Evolutionary conservation across 2,113 vertebrate genomes (phyloP).

Genomic region (Caranx ignobilis): DNA sequence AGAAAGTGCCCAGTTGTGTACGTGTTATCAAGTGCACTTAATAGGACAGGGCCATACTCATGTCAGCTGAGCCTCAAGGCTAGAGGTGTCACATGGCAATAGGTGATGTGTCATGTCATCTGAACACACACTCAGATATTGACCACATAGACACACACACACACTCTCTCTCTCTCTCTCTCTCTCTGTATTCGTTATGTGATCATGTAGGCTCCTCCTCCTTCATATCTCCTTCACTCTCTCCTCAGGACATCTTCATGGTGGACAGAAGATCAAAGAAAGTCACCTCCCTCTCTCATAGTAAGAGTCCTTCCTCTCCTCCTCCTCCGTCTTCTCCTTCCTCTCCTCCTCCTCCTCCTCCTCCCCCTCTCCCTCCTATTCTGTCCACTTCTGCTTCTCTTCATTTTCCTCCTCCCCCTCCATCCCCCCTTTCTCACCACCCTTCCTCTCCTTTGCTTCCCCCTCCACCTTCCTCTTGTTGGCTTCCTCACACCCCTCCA

Average conservation of each 20-base stretch:
- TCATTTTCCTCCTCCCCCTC: background rate
- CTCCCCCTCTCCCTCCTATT: background rate
- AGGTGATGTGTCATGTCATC: no score
- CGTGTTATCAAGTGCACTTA: no score
- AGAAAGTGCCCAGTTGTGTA: no score
- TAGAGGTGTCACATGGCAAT: no score
- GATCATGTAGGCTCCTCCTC: background rate
- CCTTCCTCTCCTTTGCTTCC: conserved; percentile 5
- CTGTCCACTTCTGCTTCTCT: background rate
- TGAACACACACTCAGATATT: no score
- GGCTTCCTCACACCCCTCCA: conserved; percentile 3
- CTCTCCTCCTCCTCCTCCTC: conserved; percentile 12
- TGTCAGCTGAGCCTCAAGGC: no score
- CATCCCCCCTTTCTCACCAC: conserved; percentile 11
- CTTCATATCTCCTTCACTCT: background rate
- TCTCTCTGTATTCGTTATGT: no score
- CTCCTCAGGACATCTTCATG: conserved; percentile 74
- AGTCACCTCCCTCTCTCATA: conserved; percentile 77
- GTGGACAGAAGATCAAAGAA: conserved; percentile 77
- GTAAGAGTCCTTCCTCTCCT: conserved; percentile 71
- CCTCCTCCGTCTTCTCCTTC: conserved; percentile 29
- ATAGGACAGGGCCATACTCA: no score
- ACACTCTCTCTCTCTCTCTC: no score
- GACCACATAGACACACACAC: no score
- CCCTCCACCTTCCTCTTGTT: conserved; percentile 23